Evolutionary conservation across 1,140 invertebrate genomes (phyloP).

Genomic region (Drosophila sturtevanti): DNA sequence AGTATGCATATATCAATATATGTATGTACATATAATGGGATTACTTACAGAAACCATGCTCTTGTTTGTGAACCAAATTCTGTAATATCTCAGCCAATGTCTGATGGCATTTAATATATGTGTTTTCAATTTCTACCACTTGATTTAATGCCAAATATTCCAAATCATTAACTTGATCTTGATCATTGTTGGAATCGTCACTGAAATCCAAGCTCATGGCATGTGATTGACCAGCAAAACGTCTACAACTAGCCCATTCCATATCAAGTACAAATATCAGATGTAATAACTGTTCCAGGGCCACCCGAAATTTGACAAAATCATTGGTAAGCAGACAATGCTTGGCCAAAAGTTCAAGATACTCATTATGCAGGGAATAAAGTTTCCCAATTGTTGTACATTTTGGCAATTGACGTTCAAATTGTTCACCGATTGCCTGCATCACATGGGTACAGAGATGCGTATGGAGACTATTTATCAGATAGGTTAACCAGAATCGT

Average conservation of each 20-base stretch:
- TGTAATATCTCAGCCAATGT: constrained; percentile 56
- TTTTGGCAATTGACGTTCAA: constrained; percentile 49
- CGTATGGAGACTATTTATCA: constrained; percentile 63
- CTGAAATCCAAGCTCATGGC: constrained; percentile 45
- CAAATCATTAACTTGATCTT: not conserved
- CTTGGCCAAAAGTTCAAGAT: constrained; percentile 41
- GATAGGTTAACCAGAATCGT: constrained; percentile 78
- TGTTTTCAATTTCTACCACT: constrained; percentile 65
- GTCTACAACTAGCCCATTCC: constrained; percentile 54
- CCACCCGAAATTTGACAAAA: constrained; percentile 39
- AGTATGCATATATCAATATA: not conserved
- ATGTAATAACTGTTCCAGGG: constrained; percentile 69
- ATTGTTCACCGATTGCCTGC: constrained; percentile 48
- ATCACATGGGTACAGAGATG: constrained; percentile 70
- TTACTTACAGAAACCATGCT: constrained; percentile 69
- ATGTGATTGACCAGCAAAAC: constrained; percentile 46
- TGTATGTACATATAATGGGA: not conserved
- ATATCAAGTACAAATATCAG: constrained; percentile 58
- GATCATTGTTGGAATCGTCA: constrained; percentile 5
- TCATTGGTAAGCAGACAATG: constrained; percentile 62
- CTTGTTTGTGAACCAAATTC: constrained; percentile 53
- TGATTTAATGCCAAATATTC: constrained; percentile 60
- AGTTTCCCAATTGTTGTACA: constrained; percentile 56
- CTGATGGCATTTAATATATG: constrained; percentile 76
- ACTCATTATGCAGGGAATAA: constrained; percentile 53